Evolutionary conservation across 2,113 vertebrate genomes (phyloP).

Genomic region (Gymnobelideus leadbeateri): DNA sequence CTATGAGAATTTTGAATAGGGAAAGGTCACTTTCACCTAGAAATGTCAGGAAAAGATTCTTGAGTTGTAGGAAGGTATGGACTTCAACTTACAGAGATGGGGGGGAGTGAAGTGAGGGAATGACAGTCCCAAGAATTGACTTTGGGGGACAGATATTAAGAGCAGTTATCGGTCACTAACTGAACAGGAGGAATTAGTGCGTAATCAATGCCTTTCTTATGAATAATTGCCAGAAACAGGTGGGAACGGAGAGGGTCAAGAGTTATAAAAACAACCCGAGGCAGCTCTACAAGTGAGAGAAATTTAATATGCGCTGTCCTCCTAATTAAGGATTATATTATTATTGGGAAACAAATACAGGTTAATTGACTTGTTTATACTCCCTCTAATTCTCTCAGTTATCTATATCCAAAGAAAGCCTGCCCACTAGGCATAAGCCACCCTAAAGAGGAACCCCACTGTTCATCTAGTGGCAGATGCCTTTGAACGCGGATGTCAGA

Average conservation of each 20-base stretch:
- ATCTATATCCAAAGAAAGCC: not conserved
- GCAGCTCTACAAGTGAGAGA: slow-evolving; percentile 1
- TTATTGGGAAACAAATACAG: slow-evolving; percentile 7
- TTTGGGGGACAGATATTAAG: not conserved
- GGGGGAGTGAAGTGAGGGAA: not conserved
- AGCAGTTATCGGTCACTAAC: not conserved
- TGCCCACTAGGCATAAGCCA: not conserved
- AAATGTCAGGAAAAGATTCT: not conserved
- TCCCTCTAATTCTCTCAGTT: not conserved
- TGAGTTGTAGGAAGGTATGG: not conserved
- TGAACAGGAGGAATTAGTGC: not conserved
- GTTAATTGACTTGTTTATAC: not conserved
- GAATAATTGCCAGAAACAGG: not conserved
- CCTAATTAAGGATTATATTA: slow-evolving; percentile 17
- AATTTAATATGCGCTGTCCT: not conserved
- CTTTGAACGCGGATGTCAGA: not conserved
- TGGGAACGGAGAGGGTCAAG: not conserved
- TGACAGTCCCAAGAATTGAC: not conserved
- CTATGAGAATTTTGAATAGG: not conserved
- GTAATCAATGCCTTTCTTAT: not conserved
- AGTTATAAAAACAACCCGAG: slow-evolving; percentile 7
- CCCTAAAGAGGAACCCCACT: not conserved
- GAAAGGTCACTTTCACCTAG: not conserved
- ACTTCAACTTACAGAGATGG: not conserved
- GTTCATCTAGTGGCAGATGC: not conserved